Evolutionary conservation across 2,888 invertebrate genomes (phyloP), one percentile per base, ranked within the genome.

Genomic region (Harpagoxenus sublaevis): DNA sequence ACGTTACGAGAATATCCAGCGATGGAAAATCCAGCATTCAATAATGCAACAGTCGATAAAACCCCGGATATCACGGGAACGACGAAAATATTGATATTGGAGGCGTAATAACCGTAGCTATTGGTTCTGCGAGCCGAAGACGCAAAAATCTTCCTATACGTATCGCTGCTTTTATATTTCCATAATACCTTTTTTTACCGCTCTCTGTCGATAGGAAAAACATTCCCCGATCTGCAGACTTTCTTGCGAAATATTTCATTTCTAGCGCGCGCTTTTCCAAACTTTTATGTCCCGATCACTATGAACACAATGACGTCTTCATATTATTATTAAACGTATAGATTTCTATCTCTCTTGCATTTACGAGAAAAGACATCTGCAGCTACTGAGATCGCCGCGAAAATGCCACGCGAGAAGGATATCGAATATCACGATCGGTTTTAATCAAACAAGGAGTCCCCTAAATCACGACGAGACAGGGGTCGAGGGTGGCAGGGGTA

Each of bases 61-160:
- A 60, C 15, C 48, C 48, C 45, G 79, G 60, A 81, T 81, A 62
- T 81, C 70, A 23, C 35, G 48, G 71, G 12, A 68, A 71, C 60
- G 57, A 71, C 35, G 60, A 81, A 81, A 71, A 81, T 81, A 81
- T 81, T 81, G 79, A 81, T 71, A 81, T 71, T 60, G 71, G 48
- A 71, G 60, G 28, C 60, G 71, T 60, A 79, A 79, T 71, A 71
- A 79, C 39, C 60, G 60, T 81, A 71, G 79, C 71, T 81, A 81
- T 71, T 60, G 79, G 60, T 81, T 81, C 28, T 48, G 35, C 79
- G 79, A 57, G 48, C 60, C 10, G 79, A 81, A 79, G 79, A 79
- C 79, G 79, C 71, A 79, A 79, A 71, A 71, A 81, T 81, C 48
- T 53, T 12, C 18, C 71, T 48, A 12, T 48, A 12, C 23, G 45